Percentiles rank a stretch among this genome's conserved stretches.
phyloP scores from a whole-genome alignment of 1,140 invertebrate species.

The Drosophila parabipectinata region DNA sequence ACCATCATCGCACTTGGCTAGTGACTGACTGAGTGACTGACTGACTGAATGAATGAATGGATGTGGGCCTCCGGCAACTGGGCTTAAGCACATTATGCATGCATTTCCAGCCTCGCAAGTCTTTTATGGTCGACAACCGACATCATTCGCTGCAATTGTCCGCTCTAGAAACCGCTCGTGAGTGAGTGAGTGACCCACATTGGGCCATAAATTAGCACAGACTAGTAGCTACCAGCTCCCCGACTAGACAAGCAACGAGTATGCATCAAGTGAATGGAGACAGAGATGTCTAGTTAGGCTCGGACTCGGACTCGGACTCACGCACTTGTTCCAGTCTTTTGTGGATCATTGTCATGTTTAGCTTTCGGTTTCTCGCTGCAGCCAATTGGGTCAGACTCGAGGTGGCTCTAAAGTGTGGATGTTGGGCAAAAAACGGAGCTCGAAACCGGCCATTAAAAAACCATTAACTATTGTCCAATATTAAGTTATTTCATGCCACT shows the following conservation, averaged over 20 bases:
- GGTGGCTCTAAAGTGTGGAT: too few species aligned
- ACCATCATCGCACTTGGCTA: conserved; percentile 53
- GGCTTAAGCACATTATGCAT: conserved; percentile 74
- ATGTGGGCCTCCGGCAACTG: conserved; percentile 34
- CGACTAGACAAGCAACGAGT: conserved; percentile 34
- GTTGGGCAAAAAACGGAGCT: conserved; percentile 28
- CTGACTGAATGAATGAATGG: conserved; percentile 34
- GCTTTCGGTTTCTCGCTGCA: conserved; percentile 36
- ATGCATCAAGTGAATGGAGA: too few species aligned
- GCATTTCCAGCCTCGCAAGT: conserved; percentile 60
- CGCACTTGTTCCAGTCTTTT: conserved; percentile 52
- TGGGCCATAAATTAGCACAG: conserved; percentile 74
- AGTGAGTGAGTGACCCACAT: conserved; percentile 66
- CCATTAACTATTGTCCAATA: conserved; percentile 79
- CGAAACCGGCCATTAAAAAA: conserved; percentile 68
- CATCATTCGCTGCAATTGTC: conserved; percentile 51
- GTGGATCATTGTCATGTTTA: conserved; percentile 54
- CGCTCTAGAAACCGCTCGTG: conserved; percentile 61
- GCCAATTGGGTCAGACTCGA: conserved; percentile 45
- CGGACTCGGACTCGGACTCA: conserved; percentile 30
- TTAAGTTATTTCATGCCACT: conserved; percentile 78
- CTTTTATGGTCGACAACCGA: conserved; percentile 67
- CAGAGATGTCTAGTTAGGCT: conserved; percentile 35
- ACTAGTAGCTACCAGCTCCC: background rate
- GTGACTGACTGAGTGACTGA: conserved; percentile 23